These are phyloP conservation scores for Trilocha varians DNA, from an alignment of 2,888 invertebrate species.

Conservation along the genomic window DNA sequence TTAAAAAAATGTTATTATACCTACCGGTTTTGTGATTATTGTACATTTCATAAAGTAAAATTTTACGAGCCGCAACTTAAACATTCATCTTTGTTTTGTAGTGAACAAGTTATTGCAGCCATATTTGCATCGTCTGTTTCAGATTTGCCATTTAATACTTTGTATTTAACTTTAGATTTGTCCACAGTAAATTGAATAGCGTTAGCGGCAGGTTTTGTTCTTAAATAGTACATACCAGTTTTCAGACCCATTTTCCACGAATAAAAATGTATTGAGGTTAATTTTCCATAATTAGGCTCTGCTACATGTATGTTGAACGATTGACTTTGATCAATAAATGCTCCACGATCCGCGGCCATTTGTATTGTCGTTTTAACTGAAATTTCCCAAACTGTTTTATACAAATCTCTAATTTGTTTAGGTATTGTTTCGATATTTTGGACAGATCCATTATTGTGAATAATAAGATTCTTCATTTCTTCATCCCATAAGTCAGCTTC, in stretches of 20 bases:
- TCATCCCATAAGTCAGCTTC: conserved; percentile 94
- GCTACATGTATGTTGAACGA: conserved; percentile 98
- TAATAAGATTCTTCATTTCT: conserved; percentile 94
- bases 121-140: conserved; percentile 68
- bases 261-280: conserved; percentile 98
- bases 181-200: conserved; percentile 99
- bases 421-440: conserved; percentile 91
- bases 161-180: conserved; percentile 70
- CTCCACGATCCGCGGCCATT: conserved; percentile 98
- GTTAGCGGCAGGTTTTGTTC: conserved; percentile 96
- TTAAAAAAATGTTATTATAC: too few species aligned
- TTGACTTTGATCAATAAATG: conserved; percentile 99
- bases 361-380: conserved; percentile 92
- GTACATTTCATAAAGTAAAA: neutral
- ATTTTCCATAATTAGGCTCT: conserved; percentile 91
- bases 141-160: conserved; percentile 31
- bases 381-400: conserved; percentile 98
- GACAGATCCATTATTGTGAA: conserved; percentile 93
- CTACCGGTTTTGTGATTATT: neutral
- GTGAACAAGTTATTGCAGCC: conserved; percentile 87
- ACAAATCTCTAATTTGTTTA: conserved; percentile 85
- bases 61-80: conserved; percentile 87
- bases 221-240: conserved; percentile 99
- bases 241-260: conserved; percentile 98
- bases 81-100: conserved; percentile 90